Base-by-base conservation (phyloP, 2,888 invertebrate genomes). In the Belgica antarctica region DNA sequence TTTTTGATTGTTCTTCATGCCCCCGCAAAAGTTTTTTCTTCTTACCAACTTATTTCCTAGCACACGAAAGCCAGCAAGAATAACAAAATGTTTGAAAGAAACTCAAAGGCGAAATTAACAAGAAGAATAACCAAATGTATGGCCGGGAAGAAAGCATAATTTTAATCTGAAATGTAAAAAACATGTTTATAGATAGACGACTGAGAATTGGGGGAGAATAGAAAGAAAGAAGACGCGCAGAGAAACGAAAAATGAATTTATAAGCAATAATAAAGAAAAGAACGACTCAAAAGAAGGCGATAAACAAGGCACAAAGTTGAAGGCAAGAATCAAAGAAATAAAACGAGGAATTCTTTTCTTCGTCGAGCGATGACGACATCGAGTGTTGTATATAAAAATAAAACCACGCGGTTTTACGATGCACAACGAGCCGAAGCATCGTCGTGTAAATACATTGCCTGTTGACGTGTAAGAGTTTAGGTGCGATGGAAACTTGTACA, bases 341-440 rank as follows among this genome's bases (percentile, higher is more conserved):
- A 34, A 22, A 62, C n/a, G 34, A 34, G 4, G 59, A 27, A 59
- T 27, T 10, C 25, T 59, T 25, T 59, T 59, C n/a, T n/a, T n/a
- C n/a, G n/a, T n/a, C 12, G 15, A 59, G 12, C 19, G 63, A 65
- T 65, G 63, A 31, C 63, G 63, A 31, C 41, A 65, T 65, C 63
- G 62, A 3, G 22, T 15, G 4, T 10, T 15, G 59, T 59, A 27
- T 59, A 65, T 65, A 65, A 65, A 65, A 65, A 65, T 65, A 65
- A 59, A 65, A 46, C 63, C 63, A 65, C 63, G 63, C 63, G 36
- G 63, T 65, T 65, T 63, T 65, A 65, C 63, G 46, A 41, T 65
- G 41, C 15, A 24, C 34, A 31, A 62, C 62, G 15, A 65, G n/a
- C 5, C 34, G 34, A 31, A 31, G 34, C 34, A 31, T 31, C n/a